Base-by-base conservation (phyloP, 2,113 vertebrate species). In the Hemichromis elongatus region DNA sequence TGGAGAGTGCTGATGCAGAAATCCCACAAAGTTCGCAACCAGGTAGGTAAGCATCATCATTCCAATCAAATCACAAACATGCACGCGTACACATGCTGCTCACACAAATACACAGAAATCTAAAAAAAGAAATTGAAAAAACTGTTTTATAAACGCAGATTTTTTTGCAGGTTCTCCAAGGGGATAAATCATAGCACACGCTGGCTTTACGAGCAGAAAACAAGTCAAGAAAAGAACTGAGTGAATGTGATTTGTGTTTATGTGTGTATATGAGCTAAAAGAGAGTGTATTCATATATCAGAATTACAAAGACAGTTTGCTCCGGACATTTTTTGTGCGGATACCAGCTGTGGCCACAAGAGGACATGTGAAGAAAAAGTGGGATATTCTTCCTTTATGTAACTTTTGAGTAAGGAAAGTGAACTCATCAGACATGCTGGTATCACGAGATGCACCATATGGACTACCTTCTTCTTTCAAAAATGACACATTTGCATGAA, bases 1-100 rank as follows among this genome's bases (percentile, higher is more conserved):
- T 99, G 98, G 98, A 95, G 98, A 42, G 98, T 98, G 89, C 97
- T 98, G 96, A 97, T 99, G 96, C 98, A 99, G 96, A 99, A 99
- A 94, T 98, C 98, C 18, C 98, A 99, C 96, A 99, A 99, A 97
- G 95, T 97, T 82, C 98, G 98, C 96, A 98, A 99, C 97, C 98
- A 99, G 98, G 98, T 99, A 97, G 96, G 96, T 97, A 97, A 97
- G 97, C 95, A 96, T 94, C 95, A 88, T 86, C 45, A 78, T 28
- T 63, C 54, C 54, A 3, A 13, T 56, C 50, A 19, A 37, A 79
- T 21, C 50, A 24, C 66, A 53, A 10, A 35, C 77, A 42, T 18
- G 24, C 83, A 61, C 4, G 50, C 63, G 52, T 19, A 56, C 77
- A 83, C 19, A 45, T 70, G 24, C 77, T 13, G 47, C 79, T 47